Conservation (phyloP, 2,113 vertebrate species). For the Anseranas semipalmata region DNA sequence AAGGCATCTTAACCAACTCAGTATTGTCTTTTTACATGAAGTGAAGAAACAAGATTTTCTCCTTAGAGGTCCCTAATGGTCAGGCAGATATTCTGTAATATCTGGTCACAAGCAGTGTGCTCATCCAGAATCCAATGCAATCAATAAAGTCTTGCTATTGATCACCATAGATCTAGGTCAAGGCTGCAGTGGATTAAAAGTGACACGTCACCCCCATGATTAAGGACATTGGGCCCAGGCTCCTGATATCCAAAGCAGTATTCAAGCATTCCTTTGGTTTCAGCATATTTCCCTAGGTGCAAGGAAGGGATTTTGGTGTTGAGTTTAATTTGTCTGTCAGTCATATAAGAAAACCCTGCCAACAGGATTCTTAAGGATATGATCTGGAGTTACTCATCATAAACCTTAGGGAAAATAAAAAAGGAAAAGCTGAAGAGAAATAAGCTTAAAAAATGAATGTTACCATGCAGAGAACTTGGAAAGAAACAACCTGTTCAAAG, state of each 20-base stretch:
- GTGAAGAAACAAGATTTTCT: conserved; percentile 2
- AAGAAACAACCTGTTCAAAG: conserved; percentile 3
- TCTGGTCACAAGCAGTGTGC: neutral
- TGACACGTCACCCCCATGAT: neutral
- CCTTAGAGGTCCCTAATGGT: neutral
- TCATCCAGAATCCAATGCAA: neutral
- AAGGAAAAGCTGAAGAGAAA: neutral
- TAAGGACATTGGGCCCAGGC: neutral
- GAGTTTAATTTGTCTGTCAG: neutral
- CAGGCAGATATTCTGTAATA: neutral
- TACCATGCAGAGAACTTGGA: neutral
- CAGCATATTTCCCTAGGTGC: neutral
- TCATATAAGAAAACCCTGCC: neutral
- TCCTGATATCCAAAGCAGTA: neutral
- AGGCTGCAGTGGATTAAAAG: neutral
- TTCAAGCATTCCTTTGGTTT: neutral
- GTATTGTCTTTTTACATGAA: neutral
- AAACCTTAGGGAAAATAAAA: neutral
- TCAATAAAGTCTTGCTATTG: neutral
- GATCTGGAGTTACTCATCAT: neutral
- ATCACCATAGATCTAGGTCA: conserved; percentile 3
- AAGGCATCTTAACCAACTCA: neutral
- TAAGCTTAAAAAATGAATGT: neutral
- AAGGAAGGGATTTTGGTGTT: neutral
- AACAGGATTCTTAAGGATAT: neutral